phyloP scores from a whole-genome alignment of 1,140 invertebrate species.

The Drosophila malerkotliana region DNA sequence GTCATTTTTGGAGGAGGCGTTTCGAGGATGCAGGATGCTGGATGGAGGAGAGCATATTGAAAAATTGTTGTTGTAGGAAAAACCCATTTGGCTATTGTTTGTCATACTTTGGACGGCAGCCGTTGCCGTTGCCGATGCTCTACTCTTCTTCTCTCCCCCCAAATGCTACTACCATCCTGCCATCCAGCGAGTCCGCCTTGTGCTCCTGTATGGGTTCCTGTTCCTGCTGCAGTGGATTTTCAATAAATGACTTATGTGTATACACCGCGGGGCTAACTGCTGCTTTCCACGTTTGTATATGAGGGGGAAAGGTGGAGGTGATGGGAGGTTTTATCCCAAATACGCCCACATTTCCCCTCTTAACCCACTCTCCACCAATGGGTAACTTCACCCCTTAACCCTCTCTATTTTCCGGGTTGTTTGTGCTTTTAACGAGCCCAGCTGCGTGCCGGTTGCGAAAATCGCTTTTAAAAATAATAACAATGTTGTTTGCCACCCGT shows the following conservation, averaged over 20 bases:
- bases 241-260: constrained; percentile 78
- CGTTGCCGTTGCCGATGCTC: constrained; percentile 38
- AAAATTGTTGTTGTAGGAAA: constrained; percentile 80
- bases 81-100: constrained; percentile 81
- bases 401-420: constrained; percentile 30
- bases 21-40: no score
- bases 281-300: constrained; percentile 46
- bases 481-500: constrained; percentile 46
- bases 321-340: not conserved
- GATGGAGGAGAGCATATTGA: constrained; percentile 61
- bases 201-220: constrained; percentile 16
- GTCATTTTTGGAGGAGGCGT: constrained; percentile 51
- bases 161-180: no score
- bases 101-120: constrained; percentile 66
- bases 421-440: constrained; percentile 78
- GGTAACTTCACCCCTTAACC: not conserved
- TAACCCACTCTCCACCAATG: not conserved
- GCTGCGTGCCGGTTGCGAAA: constrained; percentile 69
- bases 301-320: not conserved
- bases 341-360: not conserved
- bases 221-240: constrained; percentile 68
- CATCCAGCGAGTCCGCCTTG: constrained; percentile 16
- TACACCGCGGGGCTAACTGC: constrained; percentile 64
- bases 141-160: constrained; percentile 9
- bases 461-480: constrained; percentile 80